Base-by-base conservation (phyloP, 2,113 vertebrate species). In the Cnemophilus loriae region DNA sequence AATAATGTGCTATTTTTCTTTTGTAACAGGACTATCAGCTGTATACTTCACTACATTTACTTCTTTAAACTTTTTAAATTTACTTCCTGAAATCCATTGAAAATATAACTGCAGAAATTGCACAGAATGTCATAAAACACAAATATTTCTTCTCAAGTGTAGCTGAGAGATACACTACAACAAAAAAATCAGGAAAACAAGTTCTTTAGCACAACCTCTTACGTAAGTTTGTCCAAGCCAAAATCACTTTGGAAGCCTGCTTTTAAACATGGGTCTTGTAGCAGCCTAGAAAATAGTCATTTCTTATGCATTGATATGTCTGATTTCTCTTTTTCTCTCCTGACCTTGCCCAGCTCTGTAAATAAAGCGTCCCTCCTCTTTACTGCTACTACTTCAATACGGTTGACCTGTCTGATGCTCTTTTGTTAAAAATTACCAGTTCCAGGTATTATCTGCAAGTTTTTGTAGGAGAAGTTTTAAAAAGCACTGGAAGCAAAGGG, bases 321-420 rank as follows among this genome's bases (percentile, higher is more conserved):
- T 44, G 30, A 33, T 57, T 78, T 90, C 2, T 73, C 30, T 65
- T 75, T 47, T 82, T 60, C 27, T 53, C 28, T 53, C 11, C 26
- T 27, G 30, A 63, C 9, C 24, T 73, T 21, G 3, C 7, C 17
- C 6, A 59, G 23, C 7, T 67, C 39, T 70, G 10, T 59, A 69
- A 89, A 65, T 32, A 57, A 77, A 84, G 2, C 30, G 15, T 0
- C 20, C 1, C 14, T 27, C 5, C 11, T 84, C 16, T 74, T 56
- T 53, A 23, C 28, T 46, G 32, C 9, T 79, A 24, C 15, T 5
- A 37, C 7, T 22, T 61, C 23, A 68, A 16, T 39, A 47, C 9
- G 1, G 71, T 46, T 81, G 10, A 61, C 2, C 5, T 32, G 3
- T 22, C 7, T 2, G 0, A 11, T 60, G 10, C 4, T 71, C 7